Base-by-base conservation (phyloP, 1,140 invertebrate species). In the Drosophila takahashii region DNA sequence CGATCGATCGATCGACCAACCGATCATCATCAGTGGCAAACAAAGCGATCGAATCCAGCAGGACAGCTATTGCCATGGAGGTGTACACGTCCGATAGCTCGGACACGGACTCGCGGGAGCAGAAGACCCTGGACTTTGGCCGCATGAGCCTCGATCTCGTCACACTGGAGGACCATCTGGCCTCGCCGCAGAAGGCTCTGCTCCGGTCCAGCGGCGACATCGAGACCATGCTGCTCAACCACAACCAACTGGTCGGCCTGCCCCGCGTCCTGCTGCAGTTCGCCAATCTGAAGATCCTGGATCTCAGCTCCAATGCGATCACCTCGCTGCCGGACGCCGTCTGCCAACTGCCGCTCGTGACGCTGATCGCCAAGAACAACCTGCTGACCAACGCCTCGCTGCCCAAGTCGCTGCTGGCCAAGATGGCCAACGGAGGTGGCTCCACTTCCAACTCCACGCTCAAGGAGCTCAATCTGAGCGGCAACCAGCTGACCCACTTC, bases 391-490 rank as follows among this genome's bases (percentile, higher is more conserved):
- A 96, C 74, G 94, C 96, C 48, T 95, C 96, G 4, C 92, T 99
- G 61, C 97, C 98, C 0, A 99, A 99, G 92, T 95, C 95, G 65
- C 44, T 91, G 50, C 67, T 83, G 26, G 53, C 59, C 45, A 92
- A 89, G 34, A 94, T 93, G 29, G 16, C 27, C 7, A 48, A 29
- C 15, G 72, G 32, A 8, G 16, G 15, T 29, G 62, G 41, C 0
- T 32, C 72, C 13, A 1, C 22, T 1, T 22, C 29, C 47, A 29
- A 8, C 13, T 73, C 79, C 4, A 92, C 94, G 15, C 92, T 99
- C 0, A 95, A 95, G 86, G 97, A 98, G 91, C 87, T 99, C 1
- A 99, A 99, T 93, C 93, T 99, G 13, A 98, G 97, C 93, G 98
- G 98, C 13, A 99, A 99, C 93, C 92, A 94, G 36, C 93, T 99